Percentiles rank a stretch among this genome's conserved stretches.
Conservation (phyloP, 2,888 invertebrate genomes). For the Oithona nana region DNA sequence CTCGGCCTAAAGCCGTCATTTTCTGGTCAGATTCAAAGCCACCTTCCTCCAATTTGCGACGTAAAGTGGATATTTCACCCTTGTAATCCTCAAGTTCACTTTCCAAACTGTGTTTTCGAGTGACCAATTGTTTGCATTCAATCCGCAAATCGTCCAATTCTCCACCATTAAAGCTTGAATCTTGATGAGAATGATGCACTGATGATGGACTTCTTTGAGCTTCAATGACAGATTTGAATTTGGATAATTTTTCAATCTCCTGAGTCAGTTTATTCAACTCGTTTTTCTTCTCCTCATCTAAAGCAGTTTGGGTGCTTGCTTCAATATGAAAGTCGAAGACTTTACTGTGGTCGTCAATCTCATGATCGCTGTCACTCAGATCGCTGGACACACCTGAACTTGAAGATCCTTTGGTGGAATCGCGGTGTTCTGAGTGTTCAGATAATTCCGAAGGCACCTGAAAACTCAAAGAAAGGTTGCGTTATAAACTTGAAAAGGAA, state of each 20-base stretch:
- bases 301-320: neutral
- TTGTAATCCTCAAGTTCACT: constrained; percentile 10
- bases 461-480: too few relatives aligned
- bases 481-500: too few relatives aligned
- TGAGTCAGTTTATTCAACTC: neutral
- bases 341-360: neutral
- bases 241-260: neutral
- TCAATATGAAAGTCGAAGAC: neutral
- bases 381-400: neutral
- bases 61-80: constrained; percentile 4
- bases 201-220: neutral
- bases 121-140: constrained; percentile 7
- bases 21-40: constrained; percentile 4
- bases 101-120: constrained; percentile 9
- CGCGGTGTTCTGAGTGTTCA: neutral
- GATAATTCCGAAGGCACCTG: neutral
- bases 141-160: constrained; percentile 4
- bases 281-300: neutral
- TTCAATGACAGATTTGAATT: neutral
- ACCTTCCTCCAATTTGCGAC: neutral
- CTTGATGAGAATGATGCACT: neutral
- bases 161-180: neutral
- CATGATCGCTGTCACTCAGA: constrained; percentile 6
- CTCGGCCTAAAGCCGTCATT: neutral
- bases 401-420: neutral